A percentile compares a stretch with the other conserved stretches of the same genome.
Conservation (phyloP, 2,797 vertebrate genomes). For the Spondyliosoma cantharus region DNA sequence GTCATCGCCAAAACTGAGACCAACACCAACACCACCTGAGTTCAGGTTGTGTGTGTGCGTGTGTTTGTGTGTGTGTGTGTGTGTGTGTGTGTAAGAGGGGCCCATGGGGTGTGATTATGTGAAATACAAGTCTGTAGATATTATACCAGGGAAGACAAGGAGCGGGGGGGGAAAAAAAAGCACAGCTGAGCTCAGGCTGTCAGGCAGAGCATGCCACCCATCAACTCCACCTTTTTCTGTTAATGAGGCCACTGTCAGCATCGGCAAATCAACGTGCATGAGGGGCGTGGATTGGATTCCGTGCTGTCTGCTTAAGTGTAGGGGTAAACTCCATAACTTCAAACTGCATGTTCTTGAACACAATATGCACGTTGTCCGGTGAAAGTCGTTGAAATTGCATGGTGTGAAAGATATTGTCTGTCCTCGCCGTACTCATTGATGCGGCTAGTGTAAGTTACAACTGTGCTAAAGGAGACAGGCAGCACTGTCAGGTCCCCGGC, state of each 20-base stretch:
- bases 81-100: conserved; percentile 31
- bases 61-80: conserved; percentile 24
- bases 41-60: conserved; percentile 21
- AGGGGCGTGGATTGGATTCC: background rate
- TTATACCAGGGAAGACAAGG: conserved; percentile 60
- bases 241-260: conserved; percentile 41
- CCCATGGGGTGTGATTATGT: conserved; percentile 60
- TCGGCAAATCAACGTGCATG: conserved; percentile 33
- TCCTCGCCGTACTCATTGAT: conserved; percentile 62
- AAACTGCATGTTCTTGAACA: conserved; percentile 29
- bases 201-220: conserved; percentile 25
- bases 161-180: conserved; percentile 46
- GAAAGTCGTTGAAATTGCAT: conserved; percentile 60
- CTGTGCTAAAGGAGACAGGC: conserved; percentile 66
- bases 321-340: conserved; percentile 21
- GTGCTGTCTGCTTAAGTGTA: conserved; percentile 16
- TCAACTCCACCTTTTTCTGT: conserved; percentile 31
- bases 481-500: conserved; percentile 68
- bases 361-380: conserved; percentile 51
- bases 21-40: conserved; percentile 49
- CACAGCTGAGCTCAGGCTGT: conserved; percentile 36
- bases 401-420: conserved; percentile 73
- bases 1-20: conserved; percentile 45
- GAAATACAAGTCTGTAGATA: conserved; percentile 73
- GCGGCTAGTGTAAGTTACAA: conserved; percentile 76